A percentile compares a stretch with the other conserved stretches of the same genome.
phyloP scores from a whole-genome alignment of 2,797 vertebrate species.

The Protonibea diacanthus region DNA sequence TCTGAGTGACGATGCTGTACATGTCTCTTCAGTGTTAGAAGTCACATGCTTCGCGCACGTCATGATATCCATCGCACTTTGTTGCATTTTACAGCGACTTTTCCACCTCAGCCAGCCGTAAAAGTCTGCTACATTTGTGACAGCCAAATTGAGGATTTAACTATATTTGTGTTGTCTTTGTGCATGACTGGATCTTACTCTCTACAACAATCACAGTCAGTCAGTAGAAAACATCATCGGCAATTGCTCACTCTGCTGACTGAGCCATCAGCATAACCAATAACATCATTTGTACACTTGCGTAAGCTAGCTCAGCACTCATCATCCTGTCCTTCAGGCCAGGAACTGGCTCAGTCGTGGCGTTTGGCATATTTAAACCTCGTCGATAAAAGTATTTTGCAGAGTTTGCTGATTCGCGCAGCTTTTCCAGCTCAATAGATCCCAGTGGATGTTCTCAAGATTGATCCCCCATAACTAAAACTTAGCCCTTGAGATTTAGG shows the following conservation, averaged over 20 bases:
- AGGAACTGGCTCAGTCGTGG: neutral
- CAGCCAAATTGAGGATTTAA: too few relatives aligned
- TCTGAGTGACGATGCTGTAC: neutral
- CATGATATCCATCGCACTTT: neutral
- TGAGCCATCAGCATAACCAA: neutral
- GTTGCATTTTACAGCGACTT: neutral
- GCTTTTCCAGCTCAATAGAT: neutral
- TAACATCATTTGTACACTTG: too few relatives aligned
- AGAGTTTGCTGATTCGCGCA: constrained; percentile 1
- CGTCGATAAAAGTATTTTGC: neutral
- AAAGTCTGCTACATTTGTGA: neutral
- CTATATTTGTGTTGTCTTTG: too few relatives aligned
- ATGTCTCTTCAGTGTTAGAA: neutral
- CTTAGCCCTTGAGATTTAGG: constrained; percentile 9
- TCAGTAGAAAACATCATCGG: neutral
- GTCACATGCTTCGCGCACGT: too few relatives aligned
- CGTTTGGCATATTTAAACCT: neutral
- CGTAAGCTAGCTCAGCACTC: too few relatives aligned
- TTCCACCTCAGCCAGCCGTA: neutral
- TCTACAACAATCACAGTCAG: neutral
- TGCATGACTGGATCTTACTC: neutral
- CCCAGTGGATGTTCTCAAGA: constrained; percentile 1
- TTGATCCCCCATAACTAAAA: constrained; percentile 26
- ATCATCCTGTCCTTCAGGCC: neutral
- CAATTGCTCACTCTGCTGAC: neutral